Evolutionary conservation across 2,797 vertebrate species (phyloP).

Genomic region (Myotis pilosus): DNA sequence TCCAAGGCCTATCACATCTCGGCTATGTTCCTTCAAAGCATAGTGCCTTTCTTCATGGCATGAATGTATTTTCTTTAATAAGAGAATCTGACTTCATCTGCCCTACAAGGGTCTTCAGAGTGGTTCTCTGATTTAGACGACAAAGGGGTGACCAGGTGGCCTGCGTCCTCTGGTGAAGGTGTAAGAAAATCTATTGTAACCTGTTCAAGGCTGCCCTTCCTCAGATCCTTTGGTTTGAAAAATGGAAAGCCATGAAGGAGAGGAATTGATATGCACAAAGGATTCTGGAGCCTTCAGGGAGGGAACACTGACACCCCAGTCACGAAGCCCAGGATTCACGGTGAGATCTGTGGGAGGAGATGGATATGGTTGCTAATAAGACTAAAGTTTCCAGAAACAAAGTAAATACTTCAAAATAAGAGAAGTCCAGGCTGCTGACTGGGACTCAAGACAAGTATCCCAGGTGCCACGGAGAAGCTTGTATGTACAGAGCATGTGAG

Average conservation of each 20-base stretch:
- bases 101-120: not conserved
- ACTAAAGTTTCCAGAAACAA: not conserved
- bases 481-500: not conserved
- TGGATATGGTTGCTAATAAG: not conserved
- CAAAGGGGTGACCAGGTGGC: not conserved
- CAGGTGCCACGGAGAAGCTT: not conserved
- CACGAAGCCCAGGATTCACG: not conserved
- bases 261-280: not conserved
- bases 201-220: not conserved
- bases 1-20: not conserved
- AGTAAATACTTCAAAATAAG: conserved; percentile 32
- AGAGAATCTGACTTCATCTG: not conserved
- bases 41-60: not conserved
- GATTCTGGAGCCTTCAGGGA: not conserved
- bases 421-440: not conserved
- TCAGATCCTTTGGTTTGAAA: conserved; percentile 17
- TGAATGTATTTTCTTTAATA: not conserved
- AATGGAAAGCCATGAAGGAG: not conserved
- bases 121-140: not conserved
- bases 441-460: not conserved
- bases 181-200: not conserved
- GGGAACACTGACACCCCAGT: not conserved
- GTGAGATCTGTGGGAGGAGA: not conserved
- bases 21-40: not conserved
- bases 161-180: not conserved